A percentile compares a stretch with the other conserved stretches of the same genome.
phyloP scores from a whole-genome alignment of 2,113 vertebrate species.

The Erythrocercus mccallii region DNA sequence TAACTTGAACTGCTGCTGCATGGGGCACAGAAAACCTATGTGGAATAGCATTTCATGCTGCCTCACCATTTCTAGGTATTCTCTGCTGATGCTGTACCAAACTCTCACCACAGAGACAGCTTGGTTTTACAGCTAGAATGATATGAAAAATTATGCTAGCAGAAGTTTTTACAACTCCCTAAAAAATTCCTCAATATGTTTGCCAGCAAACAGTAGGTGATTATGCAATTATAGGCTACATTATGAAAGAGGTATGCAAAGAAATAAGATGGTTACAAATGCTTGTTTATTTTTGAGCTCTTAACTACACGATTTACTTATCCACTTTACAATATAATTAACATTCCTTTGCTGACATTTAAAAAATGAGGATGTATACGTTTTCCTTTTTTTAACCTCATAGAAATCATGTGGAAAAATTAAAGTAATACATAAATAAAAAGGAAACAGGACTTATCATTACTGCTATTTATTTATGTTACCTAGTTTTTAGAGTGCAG shows the following conservation, averaged over 20 bases:
- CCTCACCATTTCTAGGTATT: not conserved
- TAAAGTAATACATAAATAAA: slow-evolving; percentile 13
- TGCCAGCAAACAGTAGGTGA: slow-evolving; percentile 41
- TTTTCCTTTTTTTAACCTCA: not conserved
- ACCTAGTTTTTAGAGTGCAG: not conserved
- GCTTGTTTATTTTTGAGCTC: slow-evolving; percentile 30
- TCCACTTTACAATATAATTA: slow-evolving; percentile 36
- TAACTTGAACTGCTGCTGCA: not conserved
- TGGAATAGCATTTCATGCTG: fast-evolving
- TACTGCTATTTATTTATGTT: not conserved
- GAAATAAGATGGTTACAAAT: slow-evolving; percentile 13
- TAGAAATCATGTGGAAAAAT: not conserved
- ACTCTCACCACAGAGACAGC: not conserved
- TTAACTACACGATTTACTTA: slow-evolving; percentile 14
- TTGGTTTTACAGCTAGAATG: slow-evolving; percentile 2
- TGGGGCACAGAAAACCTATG: not conserved
- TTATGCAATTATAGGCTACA: slow-evolving; percentile 24
- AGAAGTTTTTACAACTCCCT: slow-evolving; percentile 32
- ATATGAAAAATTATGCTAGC: not conserved
- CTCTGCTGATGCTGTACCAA: fast-evolving
- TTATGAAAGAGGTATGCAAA: not conserved
- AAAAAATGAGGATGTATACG: not conserved
- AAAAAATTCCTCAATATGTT: not conserved
- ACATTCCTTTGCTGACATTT: not conserved
- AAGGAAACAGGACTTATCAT: not conserved